These are phyloP conservation scores for Acanthosepion lycidas DNA, from an alignment of 2,888 invertebrate genomes.

Conservation along the genomic window DNA sequence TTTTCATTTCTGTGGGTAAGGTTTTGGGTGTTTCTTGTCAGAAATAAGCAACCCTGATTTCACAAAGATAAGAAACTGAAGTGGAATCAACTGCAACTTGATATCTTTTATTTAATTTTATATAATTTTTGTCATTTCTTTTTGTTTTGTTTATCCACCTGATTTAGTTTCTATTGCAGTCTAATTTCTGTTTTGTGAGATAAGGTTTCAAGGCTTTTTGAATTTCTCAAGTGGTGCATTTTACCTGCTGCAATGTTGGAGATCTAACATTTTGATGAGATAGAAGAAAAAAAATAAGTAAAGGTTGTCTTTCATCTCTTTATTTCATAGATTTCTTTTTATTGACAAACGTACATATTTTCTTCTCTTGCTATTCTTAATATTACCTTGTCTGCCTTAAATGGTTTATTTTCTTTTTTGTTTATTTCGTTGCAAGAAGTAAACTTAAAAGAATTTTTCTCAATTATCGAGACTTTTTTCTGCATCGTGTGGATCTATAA, in stretches of 20 bases:
- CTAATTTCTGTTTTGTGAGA: not conserved
- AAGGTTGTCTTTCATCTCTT: not conserved
- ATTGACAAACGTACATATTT: not conserved
- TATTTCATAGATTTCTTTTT: not conserved
- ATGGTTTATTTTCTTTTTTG: not conserved
- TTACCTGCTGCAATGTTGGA: not conserved
- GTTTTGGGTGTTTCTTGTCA: no score
- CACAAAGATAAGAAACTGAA: not conserved
- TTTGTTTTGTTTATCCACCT: not conserved
- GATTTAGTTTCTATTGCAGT: not conserved
- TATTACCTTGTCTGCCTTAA: no score
- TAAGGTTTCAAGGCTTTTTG: not conserved
- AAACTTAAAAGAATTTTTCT: not conserved
- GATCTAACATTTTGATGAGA: not conserved
- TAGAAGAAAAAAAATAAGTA: not conserved
- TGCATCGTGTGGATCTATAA: not conserved
- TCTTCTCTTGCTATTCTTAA: not conserved
- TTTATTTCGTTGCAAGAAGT: not conserved
- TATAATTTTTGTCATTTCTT: not conserved
- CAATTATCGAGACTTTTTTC: not conserved
- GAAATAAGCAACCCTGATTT: not conserved
- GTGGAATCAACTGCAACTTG: not conserved
- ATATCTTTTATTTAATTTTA: not conserved
- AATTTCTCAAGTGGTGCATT: not conserved
- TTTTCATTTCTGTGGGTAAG: not conserved